phyloP scores from a whole-genome alignment of 2,113 vertebrate species.

The Physeter macrocephalus region DNA sequence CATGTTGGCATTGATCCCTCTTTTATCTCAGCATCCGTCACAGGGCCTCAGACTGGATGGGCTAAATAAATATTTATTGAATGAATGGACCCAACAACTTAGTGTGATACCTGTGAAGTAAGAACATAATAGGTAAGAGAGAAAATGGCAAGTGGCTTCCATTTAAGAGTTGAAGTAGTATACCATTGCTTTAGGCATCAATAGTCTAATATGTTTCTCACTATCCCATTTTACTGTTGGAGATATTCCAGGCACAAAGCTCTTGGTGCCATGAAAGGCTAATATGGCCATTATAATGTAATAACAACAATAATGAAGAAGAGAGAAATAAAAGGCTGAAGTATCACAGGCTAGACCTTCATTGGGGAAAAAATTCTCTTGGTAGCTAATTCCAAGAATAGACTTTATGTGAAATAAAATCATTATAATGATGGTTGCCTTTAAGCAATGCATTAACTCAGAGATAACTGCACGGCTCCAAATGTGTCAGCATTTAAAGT shows the following conservation, averaged over 20 bases:
- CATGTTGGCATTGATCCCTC: neutral
- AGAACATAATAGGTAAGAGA: neutral
- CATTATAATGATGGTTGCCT: conserved; percentile 21
- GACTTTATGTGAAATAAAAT: conserved; percentile 64
- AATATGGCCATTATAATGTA: conserved; percentile 11
- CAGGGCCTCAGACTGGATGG: neutral
- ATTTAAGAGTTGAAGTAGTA: neutral
- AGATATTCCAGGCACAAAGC: conserved; percentile 11
- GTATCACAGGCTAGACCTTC: neutral
- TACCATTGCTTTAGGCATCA: neutral
- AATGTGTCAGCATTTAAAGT: conserved; percentile 22
- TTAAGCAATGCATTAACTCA: conserved; percentile 29
- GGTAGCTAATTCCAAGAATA: conserved; percentile 43
- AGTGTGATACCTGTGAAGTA: neutral
- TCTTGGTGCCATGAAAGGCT: conserved; percentile 29
- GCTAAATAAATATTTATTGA: neutral
- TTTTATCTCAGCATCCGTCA: neutral
- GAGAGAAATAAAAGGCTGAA: neutral
- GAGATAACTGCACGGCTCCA: conserved; percentile 28
- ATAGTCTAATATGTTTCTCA: neutral
- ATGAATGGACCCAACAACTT: neutral
- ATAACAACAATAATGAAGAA: neutral
- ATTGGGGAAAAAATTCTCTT: neutral
- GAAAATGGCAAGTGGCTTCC: neutral
- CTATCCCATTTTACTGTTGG: conserved; percentile 20